Base-by-base conservation (phyloP, 2,888 invertebrate species). In the Apamea monoglypha region DNA sequence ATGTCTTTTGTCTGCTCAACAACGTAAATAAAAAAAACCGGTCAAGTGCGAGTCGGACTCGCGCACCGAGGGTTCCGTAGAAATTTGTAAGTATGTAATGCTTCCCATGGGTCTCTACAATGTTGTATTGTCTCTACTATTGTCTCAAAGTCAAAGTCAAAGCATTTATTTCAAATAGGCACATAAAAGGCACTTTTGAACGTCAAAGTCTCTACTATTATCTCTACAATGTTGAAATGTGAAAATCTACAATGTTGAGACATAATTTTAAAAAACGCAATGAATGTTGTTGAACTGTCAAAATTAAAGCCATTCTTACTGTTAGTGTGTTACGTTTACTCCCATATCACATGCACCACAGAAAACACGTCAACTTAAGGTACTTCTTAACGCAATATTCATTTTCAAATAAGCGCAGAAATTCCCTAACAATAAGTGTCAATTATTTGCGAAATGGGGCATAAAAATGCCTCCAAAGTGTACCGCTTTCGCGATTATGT, bases 401-500 rank as follows among this genome's bases (percentile, higher is more conserved):
- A 79, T 82, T 78, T 73, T 44, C 69, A 80, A 75, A 82, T 80
- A 72, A 63, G 53, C 53, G 12, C 63, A 66, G 50, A 67, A 66
- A 40, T 40, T 71, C 69, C 29, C 53, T 78, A 71, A 78, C 70
- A 70, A 76, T 79, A 75, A 80, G 78, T 79, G 67, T 77, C 69
- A 80, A 74, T 81, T 84, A 73, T 73, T 40, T 73, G 40, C 74
- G 69, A 74, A 84, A 76, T 78, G 84, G 77, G 67, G 53, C 61
- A 74, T 78, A 84, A 87, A 85, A 89, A 84, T 81, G 79, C 74
- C 81, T 40, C 40, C 53, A 40, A 53, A 77, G 73, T 86, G 59
- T 79, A 75, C 80, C 72, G 76, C 67, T 32, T 40, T 63, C 59
- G 80, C 78, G 82, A 85, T 85, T 88, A 87, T 76, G 86, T 83